A percentile compares a stretch with the other conserved stretches of the same genome.
Evolutionary conservation across 2,888 invertebrate genomes (phyloP).

Genomic region (Chrysomela aeneicollis): DNA sequence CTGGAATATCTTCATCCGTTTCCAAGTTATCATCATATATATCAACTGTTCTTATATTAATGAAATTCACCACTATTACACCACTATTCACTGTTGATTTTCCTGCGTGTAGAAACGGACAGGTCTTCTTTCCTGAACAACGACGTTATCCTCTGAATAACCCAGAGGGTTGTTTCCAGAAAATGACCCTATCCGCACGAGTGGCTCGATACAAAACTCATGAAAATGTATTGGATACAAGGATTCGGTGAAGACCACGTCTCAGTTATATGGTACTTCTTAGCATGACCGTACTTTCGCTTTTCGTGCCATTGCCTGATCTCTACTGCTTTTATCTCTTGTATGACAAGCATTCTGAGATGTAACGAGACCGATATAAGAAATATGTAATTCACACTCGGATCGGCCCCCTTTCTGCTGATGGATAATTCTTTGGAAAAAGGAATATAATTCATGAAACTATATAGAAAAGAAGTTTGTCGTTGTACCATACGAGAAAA

Average conservation of each 20-base stretch:
- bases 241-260: constrained; percentile 14
- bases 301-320: constrained; percentile 13
- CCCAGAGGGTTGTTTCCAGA: neutral
- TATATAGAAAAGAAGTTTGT: no score
- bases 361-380: no score
- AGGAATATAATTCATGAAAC: no score
- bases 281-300: constrained; percentile 12
- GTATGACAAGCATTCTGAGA: no score
- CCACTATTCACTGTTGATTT: neutral
- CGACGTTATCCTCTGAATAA: neutral
- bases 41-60: no score
- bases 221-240: neutral
- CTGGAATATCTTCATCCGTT: no score
- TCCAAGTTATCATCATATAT: no score
- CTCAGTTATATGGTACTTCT: constrained; percentile 19
- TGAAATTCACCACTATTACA: no score
- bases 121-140: neutral
- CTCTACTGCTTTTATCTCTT: neutral
- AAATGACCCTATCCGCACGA: constrained; percentile 1
- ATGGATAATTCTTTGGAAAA: no score
- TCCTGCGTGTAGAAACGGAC: neutral
- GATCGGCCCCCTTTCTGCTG: no score
- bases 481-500: no score
- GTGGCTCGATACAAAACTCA: neutral
- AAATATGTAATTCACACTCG: no score